Evolutionary conservation across 2,113 vertebrate species (phyloP), one percentile per base, ranked within the genome.

Genomic region (Danionella cerebrum): DNA sequence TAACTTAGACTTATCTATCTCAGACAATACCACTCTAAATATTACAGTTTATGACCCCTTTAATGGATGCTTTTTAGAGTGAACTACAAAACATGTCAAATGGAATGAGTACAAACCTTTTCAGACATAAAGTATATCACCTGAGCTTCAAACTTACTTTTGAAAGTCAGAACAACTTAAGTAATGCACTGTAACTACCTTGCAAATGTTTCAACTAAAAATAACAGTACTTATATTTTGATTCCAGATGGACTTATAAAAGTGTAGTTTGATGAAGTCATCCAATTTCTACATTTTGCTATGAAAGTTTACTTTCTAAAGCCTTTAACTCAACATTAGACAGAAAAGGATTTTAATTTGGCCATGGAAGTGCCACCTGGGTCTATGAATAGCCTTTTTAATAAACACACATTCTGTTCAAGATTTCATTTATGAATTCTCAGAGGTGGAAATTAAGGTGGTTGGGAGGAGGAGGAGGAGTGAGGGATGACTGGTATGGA

Each of bases 391-490:
- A 6, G 50, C n/a, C 25, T 60, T 60, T 72, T 51, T 66, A 9
- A 70, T 67, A 44, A 57, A 14, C 36, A 33, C 22, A 53, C 22
- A 63, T 47, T 33, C 42, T 69, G 38, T 42, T 44, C 36, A 70
- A 48, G 38, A 52, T 70, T 38, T 67, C 18, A 69, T n/a, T 75
- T 24, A 18, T 57, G 24, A 53, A 54, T 57, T 53, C 54, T 70
- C 36, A 13, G 44, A 44, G 29, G 67, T 18, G 10, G 29, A 24
- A 27, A 66, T 42, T 42, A 13, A 44, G n/a, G 55, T 36, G 29
- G 47, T 10, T 45, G 5, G 14, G n/a, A 47, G 9, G 31, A 13
- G 5, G 33, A 65, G 22, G n/a, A n/a, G 31, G 12, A 27, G 45
- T 36, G 31, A 44, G 10, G 47, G 29, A 24, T 50, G 41, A 62